Evolutionary conservation across 2,797 vertebrate species (phyloP).

Genomic region (Tiaroga cobitis): DNA sequence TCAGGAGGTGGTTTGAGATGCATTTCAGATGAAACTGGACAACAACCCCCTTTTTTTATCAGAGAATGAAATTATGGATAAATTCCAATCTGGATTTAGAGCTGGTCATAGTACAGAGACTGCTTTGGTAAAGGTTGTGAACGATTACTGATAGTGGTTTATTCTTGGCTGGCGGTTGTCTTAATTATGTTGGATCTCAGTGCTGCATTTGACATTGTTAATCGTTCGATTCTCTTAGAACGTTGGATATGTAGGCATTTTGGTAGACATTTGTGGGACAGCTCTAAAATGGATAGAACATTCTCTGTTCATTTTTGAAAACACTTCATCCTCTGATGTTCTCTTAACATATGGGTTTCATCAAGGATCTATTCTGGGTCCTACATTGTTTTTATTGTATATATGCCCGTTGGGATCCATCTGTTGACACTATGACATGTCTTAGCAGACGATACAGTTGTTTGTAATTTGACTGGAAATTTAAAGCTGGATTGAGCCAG

Average conservation of each 20-base stretch:
- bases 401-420: background rate
- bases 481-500: background rate
- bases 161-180: no score
- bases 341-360: background rate
- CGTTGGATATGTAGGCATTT: no score
- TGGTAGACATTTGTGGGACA: background rate
- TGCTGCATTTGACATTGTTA: background rate
- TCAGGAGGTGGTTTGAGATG: background rate
- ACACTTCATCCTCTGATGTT: background rate
- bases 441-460: background rate
- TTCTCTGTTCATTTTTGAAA: background rate
- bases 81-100: background rate
- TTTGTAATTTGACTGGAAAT: background rate
- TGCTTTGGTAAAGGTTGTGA: background rate
- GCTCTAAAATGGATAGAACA: background rate
- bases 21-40: background rate
- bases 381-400: background rate
- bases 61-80: background rate
- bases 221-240: background rate
- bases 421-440: background rate
- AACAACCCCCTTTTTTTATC: background rate
- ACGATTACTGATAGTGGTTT: background rate
- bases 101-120: background rate
- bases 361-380: conserved; percentile 9
- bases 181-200: no score